Conservation (phyloP, 2,113 vertebrate genomes). For the Rhegmatorhina hoffmannsi region DNA sequence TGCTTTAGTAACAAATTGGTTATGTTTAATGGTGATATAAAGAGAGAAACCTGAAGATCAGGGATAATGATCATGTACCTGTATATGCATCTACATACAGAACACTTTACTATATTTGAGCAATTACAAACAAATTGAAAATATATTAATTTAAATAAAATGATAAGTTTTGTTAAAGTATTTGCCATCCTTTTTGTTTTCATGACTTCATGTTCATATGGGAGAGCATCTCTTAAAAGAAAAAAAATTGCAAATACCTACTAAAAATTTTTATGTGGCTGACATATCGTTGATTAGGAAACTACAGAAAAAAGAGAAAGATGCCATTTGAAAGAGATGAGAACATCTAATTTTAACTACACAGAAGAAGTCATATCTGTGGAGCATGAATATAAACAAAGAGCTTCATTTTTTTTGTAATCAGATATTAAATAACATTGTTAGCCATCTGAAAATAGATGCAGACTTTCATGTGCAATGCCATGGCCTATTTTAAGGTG, state of each 20-base stretch:
- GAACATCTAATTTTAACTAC: not conserved
- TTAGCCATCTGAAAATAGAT: not conserved
- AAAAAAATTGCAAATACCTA: not conserved
- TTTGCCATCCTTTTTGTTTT: not conserved
- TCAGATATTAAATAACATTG: not conserved
- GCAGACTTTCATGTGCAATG: not conserved
- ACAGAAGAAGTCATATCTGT: not conserved
- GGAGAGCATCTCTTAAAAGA: not conserved
- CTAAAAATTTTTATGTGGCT: not conserved
- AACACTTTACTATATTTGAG: not conserved
- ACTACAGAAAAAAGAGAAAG: not conserved
- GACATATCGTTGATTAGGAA: not conserved
- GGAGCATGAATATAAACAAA: not conserved
- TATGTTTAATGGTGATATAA: not conserved
- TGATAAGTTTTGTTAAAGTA: not conserved
- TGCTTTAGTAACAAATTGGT: not conserved
- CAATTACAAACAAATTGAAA: not conserved
- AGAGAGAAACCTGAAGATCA: constrained; percentile 15
- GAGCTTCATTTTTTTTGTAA: not conserved
- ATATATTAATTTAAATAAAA: not conserved
- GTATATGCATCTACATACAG: not conserved
- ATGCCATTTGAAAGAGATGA: not conserved
- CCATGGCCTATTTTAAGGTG: not conserved
- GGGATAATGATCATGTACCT: not conserved
- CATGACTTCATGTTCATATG: not conserved